Base-by-base conservation (phyloP, 2,888 invertebrate genomes). In the Melanargia galathea region DNA sequence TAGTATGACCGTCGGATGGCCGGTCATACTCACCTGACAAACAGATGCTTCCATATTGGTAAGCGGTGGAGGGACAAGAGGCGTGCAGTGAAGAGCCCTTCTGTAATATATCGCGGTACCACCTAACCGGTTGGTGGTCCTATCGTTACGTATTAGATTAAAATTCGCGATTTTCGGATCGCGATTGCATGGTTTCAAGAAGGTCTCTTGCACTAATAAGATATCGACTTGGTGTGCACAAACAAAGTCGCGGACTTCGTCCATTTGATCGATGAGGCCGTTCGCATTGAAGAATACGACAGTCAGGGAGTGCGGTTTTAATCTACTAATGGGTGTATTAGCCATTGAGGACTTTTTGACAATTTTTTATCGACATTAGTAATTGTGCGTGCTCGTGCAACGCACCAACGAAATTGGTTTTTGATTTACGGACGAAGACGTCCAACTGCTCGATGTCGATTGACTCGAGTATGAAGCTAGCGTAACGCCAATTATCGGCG, bases 21-120 rank as follows among this genome's bases (percentile, higher is more conserved):
- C 66, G 0, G 62, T 55, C 30, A 66, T 11, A n/a, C 30, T 20
- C 30, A 60, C 35, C 22, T 20, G 56, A 43, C 65, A 62, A 11
- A 52, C 48, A 18, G 30, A 46, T 11, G 51, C 51, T 52, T 66
- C 51, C 65, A 72, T 66, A 70, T 71, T 62, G 62, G 51, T 60
- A 64, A 72, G 62, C 0, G 10, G 20, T 7, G 65, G 60, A 3
- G 65, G 24, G 6, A 35, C 35, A 11, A 35, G 11, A 35, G 35
- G 35, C 3, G 35, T 35, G 35, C 35, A 35, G 11, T 38, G 38
- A 38, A 38, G 38, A n/a, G 38, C 38, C 38, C 38, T 38, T 38
- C 38, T 38, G 6, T 54, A 59, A 7, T 61, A 64, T 10, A 64
- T 68, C 10, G 52, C 16, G 10, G 55, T 70, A 0, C 61, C 57